Conservation (phyloP, 2,888 invertebrate species). For the Empis stercorea region DNA sequence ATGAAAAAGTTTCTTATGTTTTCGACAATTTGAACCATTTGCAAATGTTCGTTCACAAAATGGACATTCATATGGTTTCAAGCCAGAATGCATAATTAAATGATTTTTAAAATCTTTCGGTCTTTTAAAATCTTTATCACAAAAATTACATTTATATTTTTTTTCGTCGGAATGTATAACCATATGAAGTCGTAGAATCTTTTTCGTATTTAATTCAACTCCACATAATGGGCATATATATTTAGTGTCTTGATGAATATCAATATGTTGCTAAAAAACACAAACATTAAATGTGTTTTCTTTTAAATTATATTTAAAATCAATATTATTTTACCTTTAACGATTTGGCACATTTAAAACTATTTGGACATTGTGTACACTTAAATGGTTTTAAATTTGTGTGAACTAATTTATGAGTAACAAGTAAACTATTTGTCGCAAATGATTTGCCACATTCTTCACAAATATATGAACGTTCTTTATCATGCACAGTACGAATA, state of each 20-base stretch:
- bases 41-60: slow-evolving; percentile 34
- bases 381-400: slow-evolving; percentile 36
- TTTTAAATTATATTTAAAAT: too few species aligned
- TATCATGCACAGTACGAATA: slow-evolving; percentile 5
- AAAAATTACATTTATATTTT: slow-evolving; percentile 31
- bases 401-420: slow-evolving; percentile 37
- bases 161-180: slow-evolving; percentile 31
- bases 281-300: too few species aligned
- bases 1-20: slow-evolving; percentile 33
- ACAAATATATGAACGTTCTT: slow-evolving; percentile 22
- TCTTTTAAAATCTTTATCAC: slow-evolving; percentile 31
- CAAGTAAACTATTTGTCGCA: slow-evolving; percentile 25
- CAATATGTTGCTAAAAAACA: slow-evolving; percentile 30
- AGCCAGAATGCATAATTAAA: slow-evolving; percentile 32
- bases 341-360: slow-evolving; percentile 29
- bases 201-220: slow-evolving; percentile 33
- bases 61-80: slow-evolving; percentile 34
- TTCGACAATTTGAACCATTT: slow-evolving; percentile 35
- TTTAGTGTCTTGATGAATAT: slow-evolving; percentile 27
- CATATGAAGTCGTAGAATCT: slow-evolving; percentile 38
- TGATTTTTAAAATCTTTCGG: slow-evolving; percentile 34
- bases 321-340: slow-evolving; percentile 25
- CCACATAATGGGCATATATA: slow-evolving; percentile 32
- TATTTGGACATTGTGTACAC: slow-evolving; percentile 32
- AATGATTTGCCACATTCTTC: slow-evolving; percentile 28